These are phyloP conservation scores for Drosophila pallidifrons DNA, from an alignment of 1,140 invertebrate species.

Conservation along the genomic window DNA sequence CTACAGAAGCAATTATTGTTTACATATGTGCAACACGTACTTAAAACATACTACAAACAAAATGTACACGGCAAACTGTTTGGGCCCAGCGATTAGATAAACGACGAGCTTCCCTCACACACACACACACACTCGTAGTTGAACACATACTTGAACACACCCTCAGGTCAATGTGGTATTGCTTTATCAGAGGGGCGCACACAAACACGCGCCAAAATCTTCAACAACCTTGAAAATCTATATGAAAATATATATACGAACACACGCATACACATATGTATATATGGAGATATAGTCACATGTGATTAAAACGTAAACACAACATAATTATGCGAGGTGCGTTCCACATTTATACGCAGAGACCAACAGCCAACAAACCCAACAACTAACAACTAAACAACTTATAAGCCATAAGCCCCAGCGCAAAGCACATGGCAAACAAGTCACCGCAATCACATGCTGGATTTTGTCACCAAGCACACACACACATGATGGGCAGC, in stretches of 20 bases:
- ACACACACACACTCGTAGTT: slow-evolving; percentile 1
- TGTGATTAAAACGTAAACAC: slow-evolving; percentile 63
- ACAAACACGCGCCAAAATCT: slow-evolving; percentile 67
- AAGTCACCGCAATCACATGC: background rate
- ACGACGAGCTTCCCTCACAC: slow-evolving; percentile 39
- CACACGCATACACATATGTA: background rate
- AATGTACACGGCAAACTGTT: slow-evolving; percentile 22
- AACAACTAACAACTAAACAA: background rate
- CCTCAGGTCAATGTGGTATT: background rate
- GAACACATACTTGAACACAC: background rate
- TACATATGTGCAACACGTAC: slow-evolving; percentile 59
- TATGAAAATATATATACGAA: slow-evolving; percentile 25
- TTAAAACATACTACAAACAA: slow-evolving; percentile 29
- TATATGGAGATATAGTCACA: slow-evolving; percentile 7
- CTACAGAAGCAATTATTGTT: slow-evolving; percentile 38
- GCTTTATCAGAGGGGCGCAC: slow-evolving; percentile 45
- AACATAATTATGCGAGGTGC: slow-evolving; percentile 34
- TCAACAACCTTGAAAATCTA: slow-evolving; percentile 61
- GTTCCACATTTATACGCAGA: slow-evolving; percentile 15
- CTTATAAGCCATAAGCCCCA: background rate
- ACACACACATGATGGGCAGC: background rate
- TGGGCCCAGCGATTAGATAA: slow-evolving; percentile 47
- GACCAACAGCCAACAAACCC: background rate
- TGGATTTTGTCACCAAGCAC: background rate
- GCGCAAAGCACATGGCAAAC: slow-evolving; percentile 8